phyloP scores from a whole-genome alignment of 2,113 vertebrate genomes.

The Montifringilla adamsi region DNA sequence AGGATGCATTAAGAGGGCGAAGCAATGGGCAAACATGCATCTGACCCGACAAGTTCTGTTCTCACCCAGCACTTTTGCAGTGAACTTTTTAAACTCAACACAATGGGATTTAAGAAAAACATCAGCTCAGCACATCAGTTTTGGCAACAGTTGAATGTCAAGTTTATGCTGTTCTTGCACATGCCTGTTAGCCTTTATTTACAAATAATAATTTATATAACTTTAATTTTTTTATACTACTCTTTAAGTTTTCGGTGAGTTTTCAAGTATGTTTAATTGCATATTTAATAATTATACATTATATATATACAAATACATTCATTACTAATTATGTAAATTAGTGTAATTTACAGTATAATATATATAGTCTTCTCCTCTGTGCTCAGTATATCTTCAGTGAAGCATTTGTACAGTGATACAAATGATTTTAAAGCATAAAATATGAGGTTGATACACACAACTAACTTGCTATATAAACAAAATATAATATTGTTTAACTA shows the following conservation, averaged over 20 bases:
- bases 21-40: not conserved
- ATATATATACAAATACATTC: too few species aligned
- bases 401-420: not conserved
- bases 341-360: not conserved
- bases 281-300: too few species aligned
- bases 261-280: not conserved
- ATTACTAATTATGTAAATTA: too few species aligned
- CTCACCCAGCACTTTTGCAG: not conserved
- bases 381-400: not conserved
- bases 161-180: slow-evolving; percentile 31
- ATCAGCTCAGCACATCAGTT: slow-evolving; percentile 23
- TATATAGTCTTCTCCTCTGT: not conserved
- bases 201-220: not conserved
- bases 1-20: not conserved
- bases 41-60: slow-evolving; percentile 11
- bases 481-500: not conserved
- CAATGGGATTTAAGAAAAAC: slow-evolving; percentile 28
- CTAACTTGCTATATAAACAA: not conserved
- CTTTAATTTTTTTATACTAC: not conserved
- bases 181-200: not conserved
- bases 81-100: not conserved
- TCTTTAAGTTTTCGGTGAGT: not conserved
- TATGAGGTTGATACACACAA: not conserved
- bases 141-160: slow-evolving; percentile 29
- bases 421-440: not conserved